These are phyloP conservation scores for Petrocephalus zakoni DNA, from an alignment of 2,113 vertebrate species.

Conservation along the genomic window DNA sequence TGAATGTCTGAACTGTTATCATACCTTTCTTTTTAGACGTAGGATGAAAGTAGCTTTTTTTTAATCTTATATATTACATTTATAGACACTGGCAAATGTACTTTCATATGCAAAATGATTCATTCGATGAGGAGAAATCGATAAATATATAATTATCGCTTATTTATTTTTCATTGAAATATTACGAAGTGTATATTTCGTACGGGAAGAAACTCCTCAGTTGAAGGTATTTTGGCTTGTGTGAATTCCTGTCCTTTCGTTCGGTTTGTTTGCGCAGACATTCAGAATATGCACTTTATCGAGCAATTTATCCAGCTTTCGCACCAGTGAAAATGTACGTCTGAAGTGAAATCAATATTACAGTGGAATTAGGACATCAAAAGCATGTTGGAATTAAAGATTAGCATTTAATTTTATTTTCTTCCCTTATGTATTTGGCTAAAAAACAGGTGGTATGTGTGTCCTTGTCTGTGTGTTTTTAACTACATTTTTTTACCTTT, in stretches of 20 bases:
- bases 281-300: constrained; percentile 4
- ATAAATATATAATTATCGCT: constrained; percentile 15
- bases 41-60: not conserved
- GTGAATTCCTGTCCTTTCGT: constrained; percentile 35
- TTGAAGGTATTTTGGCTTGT: not conserved
- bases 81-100: constrained; percentile 35
- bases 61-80: constrained; percentile 32
- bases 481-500: not conserved
- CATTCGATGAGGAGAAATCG: not conserved
- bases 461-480: no score
- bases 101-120: constrained; percentile 29
- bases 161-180: constrained; percentile 58
- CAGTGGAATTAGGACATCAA: not conserved
- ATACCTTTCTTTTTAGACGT: not conserved
- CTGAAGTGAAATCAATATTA: not conserved
- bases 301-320: not conserved
- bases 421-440: not conserved
- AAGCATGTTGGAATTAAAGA: not conserved
- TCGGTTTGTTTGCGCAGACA: not conserved
- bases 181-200: constrained; percentile 17
- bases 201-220: not conserved
- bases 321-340: not conserved
- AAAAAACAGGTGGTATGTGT: not conserved
- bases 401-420: not conserved
- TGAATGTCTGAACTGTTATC: not conserved